Evolutionary conservation across 2,888 invertebrate genomes (phyloP).

Genomic region (Volucella inflata): DNA sequence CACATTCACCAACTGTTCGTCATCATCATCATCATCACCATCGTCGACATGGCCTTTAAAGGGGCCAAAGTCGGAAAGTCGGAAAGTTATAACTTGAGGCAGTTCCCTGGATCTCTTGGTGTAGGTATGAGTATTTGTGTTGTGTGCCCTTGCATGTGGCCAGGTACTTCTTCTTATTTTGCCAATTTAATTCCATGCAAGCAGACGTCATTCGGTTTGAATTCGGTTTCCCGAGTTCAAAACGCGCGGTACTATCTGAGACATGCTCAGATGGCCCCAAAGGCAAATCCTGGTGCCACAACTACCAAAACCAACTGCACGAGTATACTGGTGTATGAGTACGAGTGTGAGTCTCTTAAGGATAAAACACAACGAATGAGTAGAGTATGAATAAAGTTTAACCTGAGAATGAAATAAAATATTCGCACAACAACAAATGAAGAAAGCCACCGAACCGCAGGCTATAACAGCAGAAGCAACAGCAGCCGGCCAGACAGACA

Average conservation of each 20-base stretch:
- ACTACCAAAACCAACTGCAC: neutral
- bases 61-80: slow-evolving; percentile 28
- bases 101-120: slow-evolving; percentile 2
- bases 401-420: slow-evolving; percentile 65
- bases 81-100: slow-evolving; percentile 63
- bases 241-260: slow-evolving; percentile 19
- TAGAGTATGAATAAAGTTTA: neutral
- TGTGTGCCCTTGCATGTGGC: slow-evolving; percentile 48
- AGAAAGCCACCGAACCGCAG: slow-evolving; percentile 64
- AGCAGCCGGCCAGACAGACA: slow-evolving; percentile 38
- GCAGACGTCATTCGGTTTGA: slow-evolving; percentile 66
- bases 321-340: neutral
- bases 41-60: slow-evolving; percentile 16
- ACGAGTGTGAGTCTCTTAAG: slow-evolving; percentile 46
- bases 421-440: slow-evolving; percentile 65
- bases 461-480: slow-evolving; percentile 64
- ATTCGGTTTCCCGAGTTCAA: slow-evolving; percentile 14
- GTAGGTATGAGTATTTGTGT: neutral
- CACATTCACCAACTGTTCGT: slow-evolving; percentile 74
- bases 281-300: slow-evolving; percentile 55
- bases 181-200: slow-evolving; percentile 39
- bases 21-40: slow-evolving; percentile 57
- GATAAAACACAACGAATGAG: slow-evolving; percentile 71
- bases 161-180: slow-evolving; percentile 40
- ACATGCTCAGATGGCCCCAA: slow-evolving; percentile 31